Conservation (phyloP, 2,113 vertebrate genomes). For the Vimba vimba region DNA sequence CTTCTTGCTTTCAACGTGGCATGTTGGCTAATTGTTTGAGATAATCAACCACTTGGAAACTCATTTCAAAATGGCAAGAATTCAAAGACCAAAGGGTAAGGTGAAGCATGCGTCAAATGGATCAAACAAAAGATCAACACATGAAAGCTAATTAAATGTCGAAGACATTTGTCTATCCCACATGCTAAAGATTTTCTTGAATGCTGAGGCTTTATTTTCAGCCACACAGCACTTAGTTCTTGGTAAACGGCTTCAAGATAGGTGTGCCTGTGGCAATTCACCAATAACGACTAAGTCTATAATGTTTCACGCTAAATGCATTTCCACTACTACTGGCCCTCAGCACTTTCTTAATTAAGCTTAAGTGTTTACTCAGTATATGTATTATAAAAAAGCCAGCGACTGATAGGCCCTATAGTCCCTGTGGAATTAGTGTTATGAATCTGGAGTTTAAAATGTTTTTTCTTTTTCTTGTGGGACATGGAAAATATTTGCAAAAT, state of each 20-base stretch:
- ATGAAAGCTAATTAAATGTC: conserved; percentile 15
- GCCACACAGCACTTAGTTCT: background rate
- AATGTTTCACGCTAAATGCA: conserved; percentile 20
- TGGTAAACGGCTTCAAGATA: background rate
- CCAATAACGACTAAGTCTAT: conserved; percentile 14
- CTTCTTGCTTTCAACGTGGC: conserved; percentile 1
- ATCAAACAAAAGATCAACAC: background rate
- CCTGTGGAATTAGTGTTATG: conserved; percentile 21
- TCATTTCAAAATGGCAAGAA: conserved; percentile 15
- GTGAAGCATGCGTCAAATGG: background rate
- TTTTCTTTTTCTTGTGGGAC: background rate
- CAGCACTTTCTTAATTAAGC: conserved; percentile 17
- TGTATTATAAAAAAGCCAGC: conserved; percentile 4
- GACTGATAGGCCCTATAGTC: background rate
- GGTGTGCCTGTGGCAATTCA: background rate
- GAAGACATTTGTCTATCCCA: background rate
- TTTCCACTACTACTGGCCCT: conserved; percentile 22
- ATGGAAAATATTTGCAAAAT: background rate
- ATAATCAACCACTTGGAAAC: conserved; percentile 23
- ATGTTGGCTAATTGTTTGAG: conserved; percentile 30
- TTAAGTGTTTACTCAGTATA: background rate
- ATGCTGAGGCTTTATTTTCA: conserved; percentile 1
- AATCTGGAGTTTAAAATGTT: background rate
- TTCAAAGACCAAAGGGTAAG: conserved; percentile 5
- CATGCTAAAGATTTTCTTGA: background rate